phyloP scores from a whole-genome alignment of 2,797 vertebrate genomes.

The Apogon talboti region DNA sequence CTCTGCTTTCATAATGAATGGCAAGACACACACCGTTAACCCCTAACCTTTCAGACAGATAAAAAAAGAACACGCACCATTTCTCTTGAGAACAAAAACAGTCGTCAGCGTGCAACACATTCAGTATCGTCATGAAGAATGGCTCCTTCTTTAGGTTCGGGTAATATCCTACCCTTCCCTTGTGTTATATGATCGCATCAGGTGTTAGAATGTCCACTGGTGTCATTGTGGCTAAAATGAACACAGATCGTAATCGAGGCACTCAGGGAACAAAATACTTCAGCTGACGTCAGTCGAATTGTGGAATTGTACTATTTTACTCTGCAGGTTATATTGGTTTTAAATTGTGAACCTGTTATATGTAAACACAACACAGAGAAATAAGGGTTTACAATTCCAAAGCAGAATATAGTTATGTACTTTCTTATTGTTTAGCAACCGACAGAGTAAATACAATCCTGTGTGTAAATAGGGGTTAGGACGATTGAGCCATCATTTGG shows the following conservation, averaged over 20 bases:
- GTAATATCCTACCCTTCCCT: conserved; percentile 46
- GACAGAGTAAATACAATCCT: neutral
- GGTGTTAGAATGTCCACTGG: conserved; percentile 3
- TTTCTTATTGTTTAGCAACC: neutral
- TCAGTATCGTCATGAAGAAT: conserved; percentile 16
- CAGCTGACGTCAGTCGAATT: conserved; percentile 1
- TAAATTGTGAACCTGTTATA: too few species aligned
- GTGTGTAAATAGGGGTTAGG: neutral
- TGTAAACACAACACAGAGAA: neutral
- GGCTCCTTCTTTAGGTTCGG: conserved; percentile 19
- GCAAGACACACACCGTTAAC: conserved; percentile 50
- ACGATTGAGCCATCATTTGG: neutral
- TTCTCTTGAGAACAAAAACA: conserved; percentile 37
- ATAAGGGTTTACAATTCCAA: neutral
- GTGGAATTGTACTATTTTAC: too few species aligned
- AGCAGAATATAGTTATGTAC: neutral
- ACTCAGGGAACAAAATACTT: neutral
- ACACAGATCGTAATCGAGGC: conserved; percentile 45
- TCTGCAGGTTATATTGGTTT: too few species aligned
- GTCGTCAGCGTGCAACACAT: neutral
- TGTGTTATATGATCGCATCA: conserved; percentile 26
- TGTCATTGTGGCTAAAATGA: conserved; percentile 14
- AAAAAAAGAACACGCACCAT: conserved; percentile 24
- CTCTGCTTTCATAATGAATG: conserved; percentile 48
- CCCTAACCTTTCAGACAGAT: conserved; percentile 33